Evolutionary conservation across 2,888 invertebrate genomes (phyloP), one percentile per base, ranked within the genome.

Genomic region (Lymantria dispar): DNA sequence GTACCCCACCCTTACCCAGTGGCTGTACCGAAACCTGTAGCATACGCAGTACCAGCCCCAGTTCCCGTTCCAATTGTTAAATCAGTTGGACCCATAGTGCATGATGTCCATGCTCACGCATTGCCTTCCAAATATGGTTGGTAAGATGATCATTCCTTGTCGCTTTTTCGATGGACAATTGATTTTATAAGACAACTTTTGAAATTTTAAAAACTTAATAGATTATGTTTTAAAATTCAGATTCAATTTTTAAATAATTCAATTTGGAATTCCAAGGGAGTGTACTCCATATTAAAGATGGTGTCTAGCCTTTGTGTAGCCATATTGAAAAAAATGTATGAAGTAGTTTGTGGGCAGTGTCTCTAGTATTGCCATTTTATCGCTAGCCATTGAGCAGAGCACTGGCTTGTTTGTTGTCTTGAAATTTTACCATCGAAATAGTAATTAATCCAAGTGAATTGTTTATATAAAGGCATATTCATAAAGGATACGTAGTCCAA

Each of bases 1-100:
- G 86, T 91, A 0, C 91, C 91, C 7, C 86, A 85, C 0, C 91
- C 91, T 2, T 91, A 87, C 72, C 90, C 91, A 12, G 91, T 92
- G 0, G 84, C 87, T 1, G 87, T 91, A 0, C 68, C 87, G 3
- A 86, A 70, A 50, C 88, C 90, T 1, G 83, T 88, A 5, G 88
- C 91, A 0, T 87, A 88, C 0, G 88, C 89, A 3, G 85, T 89
- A 0, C 73, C 83, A 0, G 78, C 83, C 3, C 87, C 86, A 7
- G 80, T 86, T 0, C 78, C 80, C 10, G 82, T 87, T 0, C 83
- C 85, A 10, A 54, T 81, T 0, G 68, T 76, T 12, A 83, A 80
- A 52, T 72, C 82, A 0, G 59, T 75, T 8, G 69, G 66, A 11
- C 74, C 73, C 39, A 56, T 68, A 48, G 60, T 69, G 11, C 58